Evolutionary conservation across 2,797 vertebrate species (phyloP), one percentile per base, ranked within the genome.

Genomic region (Fundulus diaphanus): DNA sequence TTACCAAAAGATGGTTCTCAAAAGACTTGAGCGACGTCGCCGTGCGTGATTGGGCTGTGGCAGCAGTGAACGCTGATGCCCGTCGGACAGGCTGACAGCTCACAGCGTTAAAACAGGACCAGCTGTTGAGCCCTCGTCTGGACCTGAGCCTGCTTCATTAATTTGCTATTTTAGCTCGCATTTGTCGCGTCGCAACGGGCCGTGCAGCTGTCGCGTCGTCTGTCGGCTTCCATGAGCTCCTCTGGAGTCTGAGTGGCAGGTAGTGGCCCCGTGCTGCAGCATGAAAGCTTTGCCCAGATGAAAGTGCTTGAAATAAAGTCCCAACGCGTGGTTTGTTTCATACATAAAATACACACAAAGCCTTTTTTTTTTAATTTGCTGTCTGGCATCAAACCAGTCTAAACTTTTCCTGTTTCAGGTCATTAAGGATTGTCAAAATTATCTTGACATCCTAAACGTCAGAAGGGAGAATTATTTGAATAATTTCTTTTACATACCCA

Each of bases 1-100:
- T 37, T 33, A 44, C 7, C 33, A 42, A n/a, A 73, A 54, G 48
- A n/a, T 70, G 42, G n/a, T 54, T 6, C 49, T 31, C 27, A 13
- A 66, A 56, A 35, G 33, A 74, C 66, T 35, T 37, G 33, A 77
- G 49, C 72, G 73, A 48, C 40, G 27, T 77, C 68, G 11, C 51
- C 13, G 24, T 40, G 74, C 48, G 67, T 81, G 27, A 20, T 67
- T 68, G 77, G 83, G 73, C 83, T 88, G 88, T 91, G 88, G 89
- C 87, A 91, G 91, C 86, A 22, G 90, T 93, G 93, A 93, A 94
- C 92, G 93, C 90, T 93, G 90, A 90, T 15, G 83, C 89, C 83
- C 79, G 83, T 72, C 73, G 42, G 74, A 63, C 63, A 76, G 79
- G 82, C 76, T 80, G 85, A 90, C 82, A 90, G 84, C 87, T 89